Percentiles rank a stretch among this genome's conserved stretches.
Conservation (phyloP, 2,113 vertebrate genomes). For the Leptobrachium leishanense region DNA sequence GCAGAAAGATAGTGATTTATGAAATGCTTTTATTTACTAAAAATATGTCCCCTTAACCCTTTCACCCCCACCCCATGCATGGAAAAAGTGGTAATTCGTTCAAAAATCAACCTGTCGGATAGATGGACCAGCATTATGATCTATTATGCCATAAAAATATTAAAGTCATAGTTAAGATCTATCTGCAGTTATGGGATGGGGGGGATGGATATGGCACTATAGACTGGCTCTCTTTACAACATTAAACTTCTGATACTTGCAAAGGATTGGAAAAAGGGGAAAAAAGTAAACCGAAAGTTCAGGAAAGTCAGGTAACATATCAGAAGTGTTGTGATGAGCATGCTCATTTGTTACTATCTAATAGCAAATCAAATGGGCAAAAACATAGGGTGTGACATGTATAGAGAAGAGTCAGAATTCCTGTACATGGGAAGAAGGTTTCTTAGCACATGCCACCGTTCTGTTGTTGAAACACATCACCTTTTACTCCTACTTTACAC, state of each 20-base stretch:
- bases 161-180: background rate
- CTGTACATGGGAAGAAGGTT: slow-evolving; percentile 43
- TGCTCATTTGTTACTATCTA: slow-evolving; percentile 56
- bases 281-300: slow-evolving; percentile 30
- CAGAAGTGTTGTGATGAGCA: slow-evolving; percentile 50
- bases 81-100: no score
- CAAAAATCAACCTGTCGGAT: no score
- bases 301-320: slow-evolving; percentile 55
- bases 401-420: slow-evolving; percentile 22
- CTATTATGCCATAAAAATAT: no score
- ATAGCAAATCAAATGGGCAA: slow-evolving; percentile 56
- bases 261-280: slow-evolving; percentile 50
- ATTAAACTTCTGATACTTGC: slow-evolving; percentile 53
- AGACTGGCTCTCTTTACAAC: slow-evolving; percentile 49
- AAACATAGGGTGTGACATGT: slow-evolving; percentile 2
- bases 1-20: no score
- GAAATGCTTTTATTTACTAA: no score
- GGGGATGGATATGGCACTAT: slow-evolving; percentile 47
- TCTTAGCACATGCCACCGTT: slow-evolving; percentile 75
- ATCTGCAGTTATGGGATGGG: slow-evolving; percentile 16
- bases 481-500: no score
- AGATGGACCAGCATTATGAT: no score
- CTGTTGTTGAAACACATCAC: slow-evolving; percentile 84
- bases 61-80: no score
- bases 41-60: no score